A percentile compares a stretch with the other conserved stretches of the same genome.
Evolutionary conservation across 2,888 invertebrate genomes (phyloP).

Genomic region (Drosophila paramelanica): DNA sequence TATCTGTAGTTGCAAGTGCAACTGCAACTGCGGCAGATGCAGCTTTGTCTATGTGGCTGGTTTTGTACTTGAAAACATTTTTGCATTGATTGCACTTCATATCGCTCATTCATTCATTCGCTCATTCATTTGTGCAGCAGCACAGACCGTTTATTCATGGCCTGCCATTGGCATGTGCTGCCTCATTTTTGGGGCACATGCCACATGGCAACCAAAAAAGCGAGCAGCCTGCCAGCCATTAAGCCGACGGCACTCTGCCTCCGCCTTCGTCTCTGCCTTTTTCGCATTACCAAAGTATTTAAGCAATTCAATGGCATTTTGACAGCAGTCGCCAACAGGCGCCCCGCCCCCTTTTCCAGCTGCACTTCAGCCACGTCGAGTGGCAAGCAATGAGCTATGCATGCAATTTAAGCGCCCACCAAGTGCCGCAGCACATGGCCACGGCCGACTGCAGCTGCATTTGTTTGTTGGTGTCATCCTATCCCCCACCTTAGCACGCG

Average conservation of each 20-base stretch:
- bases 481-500: constrained; percentile 2
- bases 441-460: constrained; percentile 38
- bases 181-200: constrained; percentile 51
- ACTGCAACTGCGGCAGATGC: constrained; percentile 55
- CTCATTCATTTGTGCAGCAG: constrained; percentile 37
- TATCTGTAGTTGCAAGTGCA: constrained; percentile 25
- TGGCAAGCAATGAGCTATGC: constrained; percentile 80
- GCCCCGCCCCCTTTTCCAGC: constrained; percentile 19
- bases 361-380: constrained; percentile 70
- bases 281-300: constrained; percentile 68
- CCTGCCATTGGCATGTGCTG: constrained; percentile 75
- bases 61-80: constrained; percentile 73
- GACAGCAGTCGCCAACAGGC: constrained; percentile 52
- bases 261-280: constrained; percentile 3
- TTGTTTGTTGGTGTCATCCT: constrained; percentile 29
- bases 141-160: constrained; percentile 56
- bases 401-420: constrained; percentile 73
- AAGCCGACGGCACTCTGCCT: constrained; percentile 36
- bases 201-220: constrained; percentile 66
- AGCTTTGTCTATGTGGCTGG: constrained; percentile 42
- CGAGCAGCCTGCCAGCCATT: constrained; percentile 57
- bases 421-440: constrained; percentile 31
- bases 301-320: constrained; percentile 79
- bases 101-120: constrained; percentile 59
- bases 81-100: constrained; percentile 84